These are phyloP conservation scores for Lepidocyrtoides sp. DNA, from an alignment of 2,888 invertebrate genomes.

Conservation along the genomic window DNA sequence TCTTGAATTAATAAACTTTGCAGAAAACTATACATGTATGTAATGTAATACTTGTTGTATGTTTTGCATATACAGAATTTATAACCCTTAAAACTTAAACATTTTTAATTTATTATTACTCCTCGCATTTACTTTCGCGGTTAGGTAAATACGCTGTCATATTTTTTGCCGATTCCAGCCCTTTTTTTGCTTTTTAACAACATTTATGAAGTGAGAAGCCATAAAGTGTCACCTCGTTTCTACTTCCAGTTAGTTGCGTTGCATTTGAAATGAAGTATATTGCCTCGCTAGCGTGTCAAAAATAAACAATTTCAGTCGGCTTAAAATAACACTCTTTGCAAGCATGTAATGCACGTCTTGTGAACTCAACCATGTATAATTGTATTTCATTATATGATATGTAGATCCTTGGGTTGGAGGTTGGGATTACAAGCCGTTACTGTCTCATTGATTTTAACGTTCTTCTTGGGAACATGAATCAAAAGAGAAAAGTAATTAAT, in stretches of 20 bases:
- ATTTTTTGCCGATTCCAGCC: background rate
- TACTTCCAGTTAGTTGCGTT: background rate
- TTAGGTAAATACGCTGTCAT: background rate
- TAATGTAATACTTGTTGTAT: background rate
- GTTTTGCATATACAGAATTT: background rate
- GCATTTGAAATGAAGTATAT: background rate
- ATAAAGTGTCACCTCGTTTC: slow-evolving; percentile 61
- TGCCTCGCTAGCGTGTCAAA: background rate
- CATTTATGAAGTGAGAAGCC: slow-evolving; percentile 74
- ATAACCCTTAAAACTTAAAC: background rate
- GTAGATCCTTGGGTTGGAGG: slow-evolving; percentile 93
- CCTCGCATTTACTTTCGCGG: background rate
- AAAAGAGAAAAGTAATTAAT: slow-evolving; percentile 91
- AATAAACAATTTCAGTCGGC: slow-evolving; percentile 7
- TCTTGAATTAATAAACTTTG: too few species aligned
- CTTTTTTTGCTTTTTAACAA: slow-evolving; percentile 32
- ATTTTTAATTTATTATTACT: background rate
- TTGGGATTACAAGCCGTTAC: slow-evolving; percentile 94
- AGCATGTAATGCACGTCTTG: slow-evolving; percentile 25
- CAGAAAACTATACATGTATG: background rate
- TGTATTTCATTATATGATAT: slow-evolving; percentile 27
- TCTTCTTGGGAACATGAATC: slow-evolving; percentile 95
- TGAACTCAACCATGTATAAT: slow-evolving; percentile 28
- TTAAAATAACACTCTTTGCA: slow-evolving; percentile 54
- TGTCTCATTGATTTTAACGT: slow-evolving; percentile 94